phyloP scores from a whole-genome alignment of 2,888 invertebrate species.

The Bibio marci region DNA sequence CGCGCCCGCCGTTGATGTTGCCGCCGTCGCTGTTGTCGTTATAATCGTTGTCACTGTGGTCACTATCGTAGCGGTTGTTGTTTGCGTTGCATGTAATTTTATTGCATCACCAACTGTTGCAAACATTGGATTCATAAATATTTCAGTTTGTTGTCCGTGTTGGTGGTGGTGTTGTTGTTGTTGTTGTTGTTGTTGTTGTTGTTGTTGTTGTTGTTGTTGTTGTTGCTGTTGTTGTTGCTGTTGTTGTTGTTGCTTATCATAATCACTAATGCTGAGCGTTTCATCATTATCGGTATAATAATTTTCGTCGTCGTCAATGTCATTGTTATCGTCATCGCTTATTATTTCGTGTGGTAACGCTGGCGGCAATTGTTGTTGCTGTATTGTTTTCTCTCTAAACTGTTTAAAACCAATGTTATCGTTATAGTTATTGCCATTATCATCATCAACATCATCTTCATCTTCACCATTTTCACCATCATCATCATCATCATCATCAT shows the following conservation, averaged over 20 bases:
- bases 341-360: too few species aligned
- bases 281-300: conserved; percentile 2
- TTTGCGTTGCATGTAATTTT: conserved; percentile 8
- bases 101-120: conserved; percentile 15
- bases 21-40: conserved; percentile 3
- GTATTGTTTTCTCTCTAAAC: too few species aligned
- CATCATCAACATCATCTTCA: neutral
- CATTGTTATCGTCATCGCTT: neutral
- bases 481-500: too few species aligned
- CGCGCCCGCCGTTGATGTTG: too few species aligned
- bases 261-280: conserved; percentile 12
- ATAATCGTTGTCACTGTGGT: neutral
- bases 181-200: conserved; percentile 7
- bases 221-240: conserved; percentile 13
- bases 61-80: neutral
- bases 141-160: conserved; percentile 9
- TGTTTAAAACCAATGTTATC: neutral
- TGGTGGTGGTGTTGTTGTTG: conserved; percentile 4
- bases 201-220: conserved; percentile 14
- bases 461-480: too few species aligned
- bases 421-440: neutral
- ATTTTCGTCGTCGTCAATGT: neutral
- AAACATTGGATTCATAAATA: conserved; percentile 13
- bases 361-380: too few species aligned
- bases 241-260: conserved; percentile 23